Conservation (phyloP, 64 coral and sea anemone species). For the Pachyseris speciosa region DNA sequence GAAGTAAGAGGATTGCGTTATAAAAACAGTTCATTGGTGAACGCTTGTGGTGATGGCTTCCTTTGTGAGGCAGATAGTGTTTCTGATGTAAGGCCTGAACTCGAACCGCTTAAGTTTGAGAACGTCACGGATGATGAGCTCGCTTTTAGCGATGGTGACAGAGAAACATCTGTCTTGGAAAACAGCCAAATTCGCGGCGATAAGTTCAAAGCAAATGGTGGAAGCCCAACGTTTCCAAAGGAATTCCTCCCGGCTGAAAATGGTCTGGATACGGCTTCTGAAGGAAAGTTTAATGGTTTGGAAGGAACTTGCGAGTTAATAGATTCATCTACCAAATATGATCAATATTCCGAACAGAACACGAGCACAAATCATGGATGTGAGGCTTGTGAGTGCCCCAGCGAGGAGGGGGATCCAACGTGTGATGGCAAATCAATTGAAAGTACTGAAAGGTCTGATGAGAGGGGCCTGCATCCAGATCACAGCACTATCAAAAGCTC, state of each 20-base stretch:
- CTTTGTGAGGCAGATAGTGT: not conserved
- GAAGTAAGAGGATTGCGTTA: conserved; percentile 61
- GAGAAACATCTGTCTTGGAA: not conserved
- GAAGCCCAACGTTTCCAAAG: not conserved
- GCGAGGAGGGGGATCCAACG: conserved; percentile 6
- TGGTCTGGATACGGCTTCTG: not conserved
- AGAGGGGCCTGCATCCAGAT: conserved; percentile 55
- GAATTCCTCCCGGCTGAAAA: not conserved
- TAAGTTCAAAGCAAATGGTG: not conserved
- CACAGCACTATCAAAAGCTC: conserved; percentile 94
- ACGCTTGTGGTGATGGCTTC: not conserved
- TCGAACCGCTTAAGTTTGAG: conserved; percentile 78
- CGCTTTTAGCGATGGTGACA: conserved; percentile 42
- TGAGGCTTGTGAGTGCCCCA: conserved; percentile 39
- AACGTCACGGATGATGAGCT: conserved; percentile 94
- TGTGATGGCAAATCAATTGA: not conserved
- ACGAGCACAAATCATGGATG: conserved; percentile 16
- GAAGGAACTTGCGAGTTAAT: conserved; percentile 3
- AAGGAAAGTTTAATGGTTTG: not conserved
- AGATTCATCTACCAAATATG: conserved; percentile 11
- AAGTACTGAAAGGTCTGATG: not conserved
- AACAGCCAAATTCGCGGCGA: not conserved
- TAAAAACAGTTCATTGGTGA: not conserved
- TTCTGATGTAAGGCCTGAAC: conserved; percentile 21
- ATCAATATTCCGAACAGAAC: not conserved